Base-by-base conservation (phyloP, 2,113 vertebrate genomes). In the Taxidea taxus region DNA sequence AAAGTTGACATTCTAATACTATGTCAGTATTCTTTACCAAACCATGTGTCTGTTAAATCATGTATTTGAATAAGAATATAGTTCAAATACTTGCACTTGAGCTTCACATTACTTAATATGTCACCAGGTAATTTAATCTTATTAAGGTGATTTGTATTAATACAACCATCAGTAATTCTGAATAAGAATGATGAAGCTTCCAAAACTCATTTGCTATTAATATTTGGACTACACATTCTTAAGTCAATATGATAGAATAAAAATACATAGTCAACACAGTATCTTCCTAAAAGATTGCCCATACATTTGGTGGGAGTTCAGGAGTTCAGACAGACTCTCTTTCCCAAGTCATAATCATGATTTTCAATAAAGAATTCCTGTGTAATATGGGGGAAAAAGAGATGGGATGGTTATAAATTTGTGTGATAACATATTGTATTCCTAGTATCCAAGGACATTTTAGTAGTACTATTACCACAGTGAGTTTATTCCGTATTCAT, bases 171-270 rank as follows among this genome's bases (percentile, higher is more conserved):
- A 68, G 20, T n/a, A 80, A 87, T 95, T 95, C 51, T 39, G 94
- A 58, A 54, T 62, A 93, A 97, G 18, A n/a, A 74, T 31, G 62
- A 62, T 23, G 16, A 18, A 90, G 42, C 42, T 87, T 42, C 72
- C n/a, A 12, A 95, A 95, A 93, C 29, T 89, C 56, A 89, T 92
- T 77, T 54, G 25, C 49, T 90, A 70, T 70, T 75, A 75, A 56
- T 83, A 90, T 47, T 87, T 87, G 58, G 23, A 77, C 31, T 94
- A 74, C 2, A 47, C 6, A 60, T 82, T 93, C 68, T 94, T 51
- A 88, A 78, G 85, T 89, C 10, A 2, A 23, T 82, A 81, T 44
- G 68, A 49, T 81, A 54, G 39, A 66, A 90, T 90, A 70, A 96
- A 74, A 82, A 87, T 77, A 94, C 82, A 4, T 75, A 85, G 80